These are phyloP conservation scores for Sphyrna mokarran DNA, from an alignment of 2,113 vertebrate genomes.

Conservation along the genomic window DNA sequence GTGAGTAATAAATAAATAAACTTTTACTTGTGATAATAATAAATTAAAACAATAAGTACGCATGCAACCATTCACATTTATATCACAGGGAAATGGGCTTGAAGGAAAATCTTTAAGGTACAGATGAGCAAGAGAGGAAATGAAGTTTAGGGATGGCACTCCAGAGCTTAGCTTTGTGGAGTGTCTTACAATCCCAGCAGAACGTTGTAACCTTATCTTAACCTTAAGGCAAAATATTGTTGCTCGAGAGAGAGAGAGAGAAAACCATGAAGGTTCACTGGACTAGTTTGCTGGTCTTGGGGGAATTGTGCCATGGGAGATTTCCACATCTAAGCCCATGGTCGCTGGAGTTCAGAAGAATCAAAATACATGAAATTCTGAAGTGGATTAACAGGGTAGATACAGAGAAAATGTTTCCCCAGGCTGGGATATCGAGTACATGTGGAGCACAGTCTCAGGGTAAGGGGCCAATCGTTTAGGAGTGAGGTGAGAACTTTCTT, in stretches of 20 bases:
- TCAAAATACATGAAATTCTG: neutral
- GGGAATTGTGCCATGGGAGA: neutral
- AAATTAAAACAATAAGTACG: too few relatives aligned
- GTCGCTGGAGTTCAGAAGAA: neutral
- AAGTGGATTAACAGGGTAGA: neutral
- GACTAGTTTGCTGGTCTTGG: neutral
- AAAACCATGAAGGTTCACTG: neutral
- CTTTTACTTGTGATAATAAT: too few relatives aligned
- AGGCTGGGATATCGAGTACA: neutral
- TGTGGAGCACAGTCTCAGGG: neutral
- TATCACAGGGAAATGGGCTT: too few relatives aligned
- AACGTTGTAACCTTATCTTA: too few relatives aligned
- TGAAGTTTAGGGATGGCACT: neutral
- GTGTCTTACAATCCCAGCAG: too few relatives aligned
- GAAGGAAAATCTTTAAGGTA: too few relatives aligned
- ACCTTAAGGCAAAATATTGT: neutral
- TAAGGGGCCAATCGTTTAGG: neutral
- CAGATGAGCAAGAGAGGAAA: neutral
- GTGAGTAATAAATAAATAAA: too few relatives aligned
- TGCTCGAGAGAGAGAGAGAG: neutral
- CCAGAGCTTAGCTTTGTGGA: neutral
- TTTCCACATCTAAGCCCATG: neutral
- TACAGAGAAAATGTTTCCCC: neutral
- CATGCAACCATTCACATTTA: too few relatives aligned
- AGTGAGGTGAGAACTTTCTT: neutral